Percentiles rank a stretch among this genome's conserved stretches.
Conservation (phyloP, 2,888 invertebrate genomes). For the Hyalella azteca region DNA sequence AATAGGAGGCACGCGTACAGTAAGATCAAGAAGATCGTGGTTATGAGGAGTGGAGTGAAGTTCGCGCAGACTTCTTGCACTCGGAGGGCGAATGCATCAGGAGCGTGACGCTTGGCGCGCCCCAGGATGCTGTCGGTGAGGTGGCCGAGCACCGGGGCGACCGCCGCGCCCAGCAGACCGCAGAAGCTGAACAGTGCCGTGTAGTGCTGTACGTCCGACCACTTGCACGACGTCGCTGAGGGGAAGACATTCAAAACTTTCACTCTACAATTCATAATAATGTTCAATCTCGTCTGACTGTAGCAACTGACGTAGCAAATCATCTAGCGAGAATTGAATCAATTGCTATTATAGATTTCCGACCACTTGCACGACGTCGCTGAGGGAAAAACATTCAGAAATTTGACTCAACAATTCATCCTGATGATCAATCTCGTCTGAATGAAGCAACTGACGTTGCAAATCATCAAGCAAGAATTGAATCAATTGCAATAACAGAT, state of each 20-base stretch:
- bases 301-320: too few relatives aligned
- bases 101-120: neutral
- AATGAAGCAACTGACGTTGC: too few relatives aligned
- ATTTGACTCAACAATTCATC: too few relatives aligned
- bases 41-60: conserved; percentile 8
- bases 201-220: neutral
- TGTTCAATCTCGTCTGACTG: too few relatives aligned
- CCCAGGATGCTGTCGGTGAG: conserved; percentile 1
- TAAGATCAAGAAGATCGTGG: neutral
- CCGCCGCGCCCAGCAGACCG: neutral
- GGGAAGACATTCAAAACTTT: too few relatives aligned
- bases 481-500: too few relatives aligned
- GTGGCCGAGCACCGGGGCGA: conserved; percentile 2
- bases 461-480: too few relatives aligned
- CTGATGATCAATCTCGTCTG: too few relatives aligned
- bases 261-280: too few relatives aligned
- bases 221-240: neutral
- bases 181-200: conserved; percentile 32
- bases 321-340: too few relatives aligned
- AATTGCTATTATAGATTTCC: too few relatives aligned
- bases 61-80: conserved; percentile 18
- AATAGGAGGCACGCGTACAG: neutral
- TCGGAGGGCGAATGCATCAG: neutral
- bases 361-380: neutral
- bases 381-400: too few relatives aligned